Percentiles rank a stretch among this genome's conserved stretches.
phyloP scores from a whole-genome alignment of 2,113 vertebrate genomes.

The Falcunculus frontatus region DNA sequence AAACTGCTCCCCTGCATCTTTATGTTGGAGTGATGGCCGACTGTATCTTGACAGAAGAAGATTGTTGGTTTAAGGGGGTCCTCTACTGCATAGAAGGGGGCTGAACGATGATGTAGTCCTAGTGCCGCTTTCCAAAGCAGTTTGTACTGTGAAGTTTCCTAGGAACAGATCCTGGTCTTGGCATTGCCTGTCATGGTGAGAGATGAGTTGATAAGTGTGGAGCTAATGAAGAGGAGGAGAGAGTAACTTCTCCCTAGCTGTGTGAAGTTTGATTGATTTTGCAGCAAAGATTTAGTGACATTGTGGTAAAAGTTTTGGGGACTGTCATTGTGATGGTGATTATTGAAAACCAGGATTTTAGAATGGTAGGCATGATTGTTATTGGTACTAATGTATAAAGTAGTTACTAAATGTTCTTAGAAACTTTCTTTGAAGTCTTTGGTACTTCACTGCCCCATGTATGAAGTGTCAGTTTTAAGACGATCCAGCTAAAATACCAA shows the following conservation, averaged over 20 bases:
- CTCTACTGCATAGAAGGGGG: background rate
- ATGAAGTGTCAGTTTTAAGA: background rate
- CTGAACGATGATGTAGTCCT: background rate
- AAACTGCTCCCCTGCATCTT: background rate
- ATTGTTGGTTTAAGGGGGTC: background rate
- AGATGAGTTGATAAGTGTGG: background rate
- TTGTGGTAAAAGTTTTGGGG: background rate
- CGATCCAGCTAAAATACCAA: background rate
- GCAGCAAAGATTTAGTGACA: background rate
- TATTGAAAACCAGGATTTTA: background rate
- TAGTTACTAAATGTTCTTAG: background rate
- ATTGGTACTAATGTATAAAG: background rate
- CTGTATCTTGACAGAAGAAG: background rate
- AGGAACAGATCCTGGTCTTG: background rate
- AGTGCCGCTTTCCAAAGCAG: background rate
- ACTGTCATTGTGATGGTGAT: background rate
- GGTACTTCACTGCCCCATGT: background rate
- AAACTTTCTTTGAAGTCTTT: background rate
- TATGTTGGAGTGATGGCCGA: background rate
- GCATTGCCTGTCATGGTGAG: background rate
- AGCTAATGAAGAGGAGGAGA: background rate
- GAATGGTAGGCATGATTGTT: background rate
- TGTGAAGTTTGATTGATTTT: background rate
- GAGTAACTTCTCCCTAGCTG: background rate
- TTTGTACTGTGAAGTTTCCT: background rate